Percentiles rank a stretch among this genome's conserved stretches.
These are phyloP conservation scores for Drosophila micromelanica DNA, from an alignment of 1,140 invertebrate genomes.

Conservation along the genomic window DNA sequence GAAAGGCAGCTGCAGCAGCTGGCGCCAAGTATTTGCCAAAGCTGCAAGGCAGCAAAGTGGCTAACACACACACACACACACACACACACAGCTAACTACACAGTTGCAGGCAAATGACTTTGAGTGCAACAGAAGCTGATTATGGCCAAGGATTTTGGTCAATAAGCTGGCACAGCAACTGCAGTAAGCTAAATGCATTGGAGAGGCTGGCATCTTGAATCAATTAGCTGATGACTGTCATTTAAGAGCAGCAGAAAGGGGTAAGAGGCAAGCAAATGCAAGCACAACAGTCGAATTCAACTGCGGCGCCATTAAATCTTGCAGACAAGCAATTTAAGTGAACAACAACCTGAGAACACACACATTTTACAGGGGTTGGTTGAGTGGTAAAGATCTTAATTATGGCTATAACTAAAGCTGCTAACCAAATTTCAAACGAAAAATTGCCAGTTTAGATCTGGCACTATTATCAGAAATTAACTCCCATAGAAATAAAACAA, in stretches of 20 bases:
- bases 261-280: neutral
- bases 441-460: no score
- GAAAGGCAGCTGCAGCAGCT: conserved; percentile 55
- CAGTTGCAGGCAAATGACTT: conserved; percentile 63
- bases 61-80: conserved; percentile 32
- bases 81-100: neutral
- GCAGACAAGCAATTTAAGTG: neutral
- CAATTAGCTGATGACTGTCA: conserved; percentile 64
- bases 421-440: no score
- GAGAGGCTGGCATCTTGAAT: conserved; percentile 43
- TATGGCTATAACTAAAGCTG: no score
- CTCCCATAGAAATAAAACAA: no score
- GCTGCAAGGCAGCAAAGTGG: conserved; percentile 60
- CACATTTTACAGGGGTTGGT: no score
- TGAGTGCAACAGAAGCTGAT: conserved; percentile 71
- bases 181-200: conserved; percentile 48
- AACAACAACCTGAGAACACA: no score
- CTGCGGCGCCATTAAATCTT: neutral
- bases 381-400: no score
- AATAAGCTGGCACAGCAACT: conserved; percentile 30
- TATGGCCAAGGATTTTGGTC: conserved; percentile 69
- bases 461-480: no score
- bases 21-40: conserved; percentile 71
- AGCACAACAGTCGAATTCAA: neutral
- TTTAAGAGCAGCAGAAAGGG: neutral